Base-by-base conservation (phyloP, 1,140 invertebrate genomes). In the Papilio xuthus region DNA sequence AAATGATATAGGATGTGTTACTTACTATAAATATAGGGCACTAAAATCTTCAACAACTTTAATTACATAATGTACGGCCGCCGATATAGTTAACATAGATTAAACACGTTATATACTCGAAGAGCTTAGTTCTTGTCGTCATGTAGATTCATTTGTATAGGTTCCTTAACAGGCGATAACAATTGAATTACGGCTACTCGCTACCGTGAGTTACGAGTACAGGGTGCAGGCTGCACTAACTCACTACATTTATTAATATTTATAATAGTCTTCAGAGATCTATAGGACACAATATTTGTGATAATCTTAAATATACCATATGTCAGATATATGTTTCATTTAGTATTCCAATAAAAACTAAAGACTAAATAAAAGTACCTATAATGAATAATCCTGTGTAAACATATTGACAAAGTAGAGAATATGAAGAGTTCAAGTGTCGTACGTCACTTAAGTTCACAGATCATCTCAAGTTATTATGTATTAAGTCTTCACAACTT, bases 121-220 rank as follows among this genome's bases (percentile, higher is more conserved):
- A 70, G 63, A 70, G 41, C 32, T 50, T 44, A 47, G 37, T 4
- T 44, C 44, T 15, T 42, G 71, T 50, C 71, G n/a, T 15, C 23
- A 47, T 50, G 50, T 73, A 73, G 47, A 73, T 73, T 73, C 47
- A 72, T 72, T 44, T 47, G 18, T 47, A 73, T 73, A 50, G 50
- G 50, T 73, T 73, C 71, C 71, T 44, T 73, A 73, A 26, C 42
- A 44, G 23, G 10, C 71, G 20, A 73, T 73, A 47, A 73, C 42
- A 73, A 73, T 47, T 73, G 71, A 73, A 15, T 47, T 73, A 73
- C 1, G 71, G 20, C 44, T 44, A 41, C 70, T 50, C 15, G 71
- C 42, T 20, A 73, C 26, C 71, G 23, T 73, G 71, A 73, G 42
- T 73, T 72, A 72, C 44, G 15, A 44, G 20, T 23, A n/a, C 70